Percentiles rank a stretch among this genome's conserved stretches.
Evolutionary conservation across 2,888 invertebrate species (phyloP).

Genomic region (Hypomecis atomaria): DNA sequence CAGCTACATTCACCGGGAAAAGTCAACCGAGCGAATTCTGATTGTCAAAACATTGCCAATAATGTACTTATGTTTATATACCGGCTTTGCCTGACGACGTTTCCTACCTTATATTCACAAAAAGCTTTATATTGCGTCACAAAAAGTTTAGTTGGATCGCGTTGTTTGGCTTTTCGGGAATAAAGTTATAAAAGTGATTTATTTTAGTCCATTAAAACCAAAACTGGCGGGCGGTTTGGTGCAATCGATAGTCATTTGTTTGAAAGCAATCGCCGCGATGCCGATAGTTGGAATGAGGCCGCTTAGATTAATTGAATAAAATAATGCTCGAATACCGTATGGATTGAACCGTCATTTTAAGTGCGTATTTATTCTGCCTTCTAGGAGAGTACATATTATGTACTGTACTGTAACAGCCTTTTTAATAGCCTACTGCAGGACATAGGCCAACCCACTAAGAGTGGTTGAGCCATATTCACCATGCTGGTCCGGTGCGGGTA

Average conservation of each 20-base stretch:
- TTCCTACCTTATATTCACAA: slow-evolving; percentile 15
- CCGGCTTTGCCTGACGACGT: slow-evolving; percentile 23
- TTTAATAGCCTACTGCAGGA: too few species aligned
- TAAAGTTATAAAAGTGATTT: slow-evolving; percentile 32
- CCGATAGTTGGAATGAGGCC: slow-evolving; percentile 12
- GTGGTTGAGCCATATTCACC: too few species aligned
- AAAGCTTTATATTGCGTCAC: slow-evolving; percentile 9
- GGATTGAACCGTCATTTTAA: background rate
- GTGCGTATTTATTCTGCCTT: background rate
- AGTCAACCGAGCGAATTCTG: slow-evolving; percentile 35
- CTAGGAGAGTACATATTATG: too few species aligned
- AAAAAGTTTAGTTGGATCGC: slow-evolving; percentile 23
- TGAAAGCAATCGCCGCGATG: slow-evolving; percentile 24
- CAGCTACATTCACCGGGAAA: slow-evolving; percentile 37
- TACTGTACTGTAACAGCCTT: too few species aligned
- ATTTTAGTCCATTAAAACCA: slow-evolving; percentile 23
- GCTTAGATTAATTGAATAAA: slow-evolving; percentile 8
- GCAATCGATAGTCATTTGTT: slow-evolving; percentile 31
- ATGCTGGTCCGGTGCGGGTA: too few species aligned
- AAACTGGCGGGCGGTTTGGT: slow-evolving; percentile 26
- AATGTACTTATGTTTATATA: slow-evolving; percentile 26
- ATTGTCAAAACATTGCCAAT: slow-evolving; percentile 30
- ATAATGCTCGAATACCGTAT: background rate
- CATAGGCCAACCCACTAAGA: too few species aligned
- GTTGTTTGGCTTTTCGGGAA: slow-evolving; percentile 18